phyloP scores from a whole-genome alignment of 2,113 vertebrate genomes.

The Marmota flaviventris region DNA sequence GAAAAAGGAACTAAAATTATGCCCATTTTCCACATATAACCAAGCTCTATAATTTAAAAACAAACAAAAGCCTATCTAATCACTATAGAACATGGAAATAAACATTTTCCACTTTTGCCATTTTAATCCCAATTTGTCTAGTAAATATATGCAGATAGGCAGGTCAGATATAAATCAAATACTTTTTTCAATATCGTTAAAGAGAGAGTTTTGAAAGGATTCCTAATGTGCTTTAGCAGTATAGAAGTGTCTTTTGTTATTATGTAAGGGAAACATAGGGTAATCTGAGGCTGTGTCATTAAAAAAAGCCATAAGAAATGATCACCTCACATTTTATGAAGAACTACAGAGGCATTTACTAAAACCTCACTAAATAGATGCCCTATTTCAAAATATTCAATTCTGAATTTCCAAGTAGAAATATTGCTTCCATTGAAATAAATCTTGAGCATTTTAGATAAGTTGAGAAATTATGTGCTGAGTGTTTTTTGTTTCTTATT shows the following conservation, averaged over 20 bases:
- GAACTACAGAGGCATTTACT: conserved; percentile 53
- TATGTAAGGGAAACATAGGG: conserved; percentile 40
- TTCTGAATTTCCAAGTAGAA: conserved; percentile 66
- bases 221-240: conserved; percentile 24
- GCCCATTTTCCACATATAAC: conserved; percentile 50
- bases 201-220: conserved; percentile 54
- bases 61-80: conserved; percentile 63
- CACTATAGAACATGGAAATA: conserved; percentile 42
- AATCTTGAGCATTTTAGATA: conserved; percentile 73
- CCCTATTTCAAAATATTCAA: conserved; percentile 46
- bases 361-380: conserved; percentile 46
- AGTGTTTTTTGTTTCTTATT: conserved; percentile 75
- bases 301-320: conserved; percentile 51
- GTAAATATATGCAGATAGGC: conserved; percentile 31
- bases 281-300: conserved; percentile 35
- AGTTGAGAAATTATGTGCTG: conserved; percentile 72
- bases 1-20: conserved; percentile 66
- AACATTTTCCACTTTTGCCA: conserved; percentile 57
- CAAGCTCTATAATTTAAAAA: conserved; percentile 61
- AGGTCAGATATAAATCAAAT: conserved; percentile 56
- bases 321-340: conserved; percentile 58
- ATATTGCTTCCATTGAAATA: conserved; percentile 64
- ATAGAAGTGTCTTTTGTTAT: conserved; percentile 34
- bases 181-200: conserved; percentile 46
- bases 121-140: conserved; percentile 60